Conservation (phyloP, 2,888 invertebrate species). For the Pollenia griseotomentosa region DNA sequence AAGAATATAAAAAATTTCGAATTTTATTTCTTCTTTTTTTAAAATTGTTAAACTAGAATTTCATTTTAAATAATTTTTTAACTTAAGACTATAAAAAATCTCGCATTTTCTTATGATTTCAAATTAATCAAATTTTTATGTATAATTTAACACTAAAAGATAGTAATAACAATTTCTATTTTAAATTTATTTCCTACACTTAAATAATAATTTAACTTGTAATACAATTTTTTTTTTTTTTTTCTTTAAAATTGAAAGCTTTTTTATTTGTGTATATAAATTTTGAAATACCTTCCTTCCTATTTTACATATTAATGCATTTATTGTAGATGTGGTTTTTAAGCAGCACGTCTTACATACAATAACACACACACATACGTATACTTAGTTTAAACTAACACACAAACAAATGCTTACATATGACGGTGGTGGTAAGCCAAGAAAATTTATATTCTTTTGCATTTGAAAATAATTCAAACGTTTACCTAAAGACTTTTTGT, state of each 20-base stretch:
- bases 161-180: background rate
- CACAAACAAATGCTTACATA: slow-evolving; percentile 9
- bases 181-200: slow-evolving; percentile 12
- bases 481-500: slow-evolving; percentile 64
- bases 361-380: background rate
- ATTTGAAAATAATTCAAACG: slow-evolving; percentile 68
- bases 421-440: slow-evolving; percentile 60
- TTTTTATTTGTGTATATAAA: slow-evolving; percentile 27
- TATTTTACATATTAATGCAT: slow-evolving; percentile 34
- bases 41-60: too few species aligned
- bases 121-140: too few species aligned
- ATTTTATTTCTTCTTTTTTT: too few species aligned
- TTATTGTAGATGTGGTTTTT: slow-evolving; percentile 43
- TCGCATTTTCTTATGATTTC: too few species aligned
- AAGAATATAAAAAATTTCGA: too few species aligned
- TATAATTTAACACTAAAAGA: too few species aligned
- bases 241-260: background rate
- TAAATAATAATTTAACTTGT: slow-evolving; percentile 16
- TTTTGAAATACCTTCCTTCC: slow-evolving; percentile 27
- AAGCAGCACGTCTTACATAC: slow-evolving; percentile 2
- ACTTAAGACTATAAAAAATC: too few species aligned
- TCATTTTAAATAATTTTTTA: too few species aligned
- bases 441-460: slow-evolving; percentile 60
- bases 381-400: background rate
- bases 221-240: background rate